Evolutionary conservation across 1,140 invertebrate species (phyloP).

Genomic region (Drosophila pallidifrons): DNA sequence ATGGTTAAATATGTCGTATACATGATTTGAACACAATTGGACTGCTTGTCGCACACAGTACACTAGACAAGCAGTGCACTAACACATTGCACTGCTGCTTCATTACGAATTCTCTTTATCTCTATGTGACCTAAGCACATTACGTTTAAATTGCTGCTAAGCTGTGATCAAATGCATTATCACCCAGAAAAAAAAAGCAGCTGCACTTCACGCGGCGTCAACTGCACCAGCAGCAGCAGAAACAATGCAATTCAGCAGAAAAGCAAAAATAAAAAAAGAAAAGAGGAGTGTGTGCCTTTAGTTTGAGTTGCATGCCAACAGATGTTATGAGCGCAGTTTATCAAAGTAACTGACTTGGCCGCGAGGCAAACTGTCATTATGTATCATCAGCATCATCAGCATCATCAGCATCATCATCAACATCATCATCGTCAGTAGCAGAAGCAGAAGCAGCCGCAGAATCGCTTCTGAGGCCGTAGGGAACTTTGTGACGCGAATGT

Average conservation of each 20-base stretch:
- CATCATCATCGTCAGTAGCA: constrained; percentile 15
- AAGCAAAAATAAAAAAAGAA: not conserved
- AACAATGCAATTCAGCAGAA: constrained; percentile 37
- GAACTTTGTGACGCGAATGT: not conserved
- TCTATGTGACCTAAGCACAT: not conserved
- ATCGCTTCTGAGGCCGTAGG: not conserved
- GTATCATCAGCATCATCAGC: constrained; percentile 55
- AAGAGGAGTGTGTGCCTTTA: not conserved
- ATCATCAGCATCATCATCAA: constrained; percentile 12
- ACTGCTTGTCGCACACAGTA: not conserved
- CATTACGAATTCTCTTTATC: not conserved
- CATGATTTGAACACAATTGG: not conserved
- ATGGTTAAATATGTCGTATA: too few relatives aligned
- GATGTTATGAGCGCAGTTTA: constrained; percentile 60
- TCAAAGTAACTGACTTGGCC: constrained; percentile 61
- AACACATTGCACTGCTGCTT: not conserved
- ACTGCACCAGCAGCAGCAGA: not conserved
- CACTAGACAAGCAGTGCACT: not conserved
- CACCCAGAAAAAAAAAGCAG: not conserved
- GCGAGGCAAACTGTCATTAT: constrained; percentile 61
- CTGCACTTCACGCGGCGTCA: constrained; percentile 7
- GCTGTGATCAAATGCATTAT: constrained; percentile 2
- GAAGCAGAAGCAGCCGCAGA: not conserved
- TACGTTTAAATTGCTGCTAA: not conserved
- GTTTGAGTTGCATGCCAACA: constrained; percentile 18